A percentile compares a stretch with the other conserved stretches of the same genome.
Evolutionary conservation across 2,113 vertebrate species (phyloP).

Genomic region (Paracanthobrama guichenoti): DNA sequence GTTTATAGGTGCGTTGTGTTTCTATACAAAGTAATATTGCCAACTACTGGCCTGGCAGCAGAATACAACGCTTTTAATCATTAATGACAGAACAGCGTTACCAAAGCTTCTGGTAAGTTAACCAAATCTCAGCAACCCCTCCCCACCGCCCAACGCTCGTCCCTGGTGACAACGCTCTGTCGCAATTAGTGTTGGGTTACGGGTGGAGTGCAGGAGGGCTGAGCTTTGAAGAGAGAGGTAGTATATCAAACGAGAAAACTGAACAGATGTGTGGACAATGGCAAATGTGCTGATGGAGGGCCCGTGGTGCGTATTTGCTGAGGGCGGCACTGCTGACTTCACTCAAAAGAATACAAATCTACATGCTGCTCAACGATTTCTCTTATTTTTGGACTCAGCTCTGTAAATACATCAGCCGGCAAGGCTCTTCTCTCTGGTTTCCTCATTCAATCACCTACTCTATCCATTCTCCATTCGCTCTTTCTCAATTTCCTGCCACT

Average conservation of each 20-base stretch:
- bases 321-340: constrained; percentile 16
- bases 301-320: neutral
- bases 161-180: constrained; percentile 57
- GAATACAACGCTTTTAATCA: too few relatives aligned
- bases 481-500: constrained; percentile 36
- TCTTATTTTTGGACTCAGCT: constrained; percentile 13
- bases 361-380: constrained; percentile 21
- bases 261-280: constrained; percentile 23
- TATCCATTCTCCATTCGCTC: constrained; percentile 31
- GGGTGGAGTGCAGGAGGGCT: constrained; percentile 26
- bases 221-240: constrained; percentile 37
- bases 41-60: too few relatives aligned
- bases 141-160: constrained; percentile 31
- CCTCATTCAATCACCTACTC: constrained; percentile 29
- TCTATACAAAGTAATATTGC: too few relatives aligned
- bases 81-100: too few relatives aligned
- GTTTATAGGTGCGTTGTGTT: too few relatives aligned
- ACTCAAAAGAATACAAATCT: constrained; percentile 16
- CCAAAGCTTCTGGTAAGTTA: constrained; percentile 58
- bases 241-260: constrained; percentile 28
- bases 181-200: constrained; percentile 65
- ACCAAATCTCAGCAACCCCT: constrained; percentile 61
- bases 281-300: constrained; percentile 7
- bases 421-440: neutral
- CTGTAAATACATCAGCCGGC: constrained; percentile 16